A percentile compares a stretch with the other conserved stretches of the same genome.
phyloP scores from a whole-genome alignment of 2,797 vertebrate genomes.

The Pseudochaenichthys georgianus region DNA sequence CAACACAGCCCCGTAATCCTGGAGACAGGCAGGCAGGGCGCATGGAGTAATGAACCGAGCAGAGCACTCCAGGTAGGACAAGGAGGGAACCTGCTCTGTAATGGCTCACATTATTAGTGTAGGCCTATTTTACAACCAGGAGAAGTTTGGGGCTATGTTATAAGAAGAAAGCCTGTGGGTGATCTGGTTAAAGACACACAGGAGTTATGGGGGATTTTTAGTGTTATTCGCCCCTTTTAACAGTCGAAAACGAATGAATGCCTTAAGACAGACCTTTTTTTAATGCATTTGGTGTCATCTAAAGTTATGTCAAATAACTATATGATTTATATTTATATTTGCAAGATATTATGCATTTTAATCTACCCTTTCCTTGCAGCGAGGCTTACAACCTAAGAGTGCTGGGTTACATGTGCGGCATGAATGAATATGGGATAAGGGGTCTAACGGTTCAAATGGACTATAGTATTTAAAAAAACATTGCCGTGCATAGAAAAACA shows the following conservation, averaged over 20 bases:
- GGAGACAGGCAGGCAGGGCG: conserved; percentile 65
- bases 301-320: no score
- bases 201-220: no score
- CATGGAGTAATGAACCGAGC: conserved; percentile 50
- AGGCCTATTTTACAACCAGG: conserved; percentile 5
- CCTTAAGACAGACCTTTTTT: no score
- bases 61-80: conserved; percentile 36
- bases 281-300: no score
- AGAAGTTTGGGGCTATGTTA: not conserved
- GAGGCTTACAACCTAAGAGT: not conserved
- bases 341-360: not conserved
- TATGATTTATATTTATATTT: not conserved
- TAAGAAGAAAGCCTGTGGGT: no score
- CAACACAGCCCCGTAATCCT: conserved; percentile 72
- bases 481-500: not conserved
- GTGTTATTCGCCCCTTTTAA: no score
- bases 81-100: conserved; percentile 27
- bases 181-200: no score
- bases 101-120: not conserved
- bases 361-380: not conserved
- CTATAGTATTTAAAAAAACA: not conserved
- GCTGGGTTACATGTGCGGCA: no score
- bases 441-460: not conserved
- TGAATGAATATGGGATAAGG: not conserved
- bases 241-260: no score